A percentile compares a stretch with the other conserved stretches of the same genome.
Conservation (phyloP, 2,113 vertebrate species). For the Myiozetetes cayanensis region DNA sequence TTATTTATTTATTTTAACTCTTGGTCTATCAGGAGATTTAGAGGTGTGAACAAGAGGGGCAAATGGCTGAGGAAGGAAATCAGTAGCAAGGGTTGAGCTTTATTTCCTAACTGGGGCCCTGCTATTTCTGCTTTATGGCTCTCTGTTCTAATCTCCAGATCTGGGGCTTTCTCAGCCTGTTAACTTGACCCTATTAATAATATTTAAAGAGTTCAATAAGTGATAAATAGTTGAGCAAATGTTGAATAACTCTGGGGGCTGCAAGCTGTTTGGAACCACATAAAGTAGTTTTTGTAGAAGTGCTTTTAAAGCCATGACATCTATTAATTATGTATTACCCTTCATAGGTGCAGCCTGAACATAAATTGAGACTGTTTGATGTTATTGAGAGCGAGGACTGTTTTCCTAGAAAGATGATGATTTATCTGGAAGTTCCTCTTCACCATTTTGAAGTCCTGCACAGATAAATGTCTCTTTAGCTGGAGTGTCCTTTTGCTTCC, state of each 20-base stretch:
- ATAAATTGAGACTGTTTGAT: background rate
- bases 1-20: background rate
- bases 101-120: background rate
- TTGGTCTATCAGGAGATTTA: background rate
- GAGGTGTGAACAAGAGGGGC: background rate
- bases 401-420: background rate
- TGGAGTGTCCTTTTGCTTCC: constrained; percentile 1
- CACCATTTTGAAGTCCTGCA: background rate
- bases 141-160: background rate
- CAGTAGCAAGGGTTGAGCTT: background rate
- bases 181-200: background rate
- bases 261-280: background rate
- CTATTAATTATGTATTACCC: background rate
- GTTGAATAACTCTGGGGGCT: background rate
- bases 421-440: background rate
- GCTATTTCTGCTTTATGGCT: background rate
- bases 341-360: background rate
- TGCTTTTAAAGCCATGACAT: background rate
- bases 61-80: background rate
- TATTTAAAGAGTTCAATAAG: background rate
- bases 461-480: background rate
- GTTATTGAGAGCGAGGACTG: background rate
- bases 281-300: background rate
- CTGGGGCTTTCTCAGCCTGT: background rate
- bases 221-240: background rate